phyloP scores from a whole-genome alignment of 37 sponge, comb jelly and placozoan species.

The Beroe ovata region DNA sequence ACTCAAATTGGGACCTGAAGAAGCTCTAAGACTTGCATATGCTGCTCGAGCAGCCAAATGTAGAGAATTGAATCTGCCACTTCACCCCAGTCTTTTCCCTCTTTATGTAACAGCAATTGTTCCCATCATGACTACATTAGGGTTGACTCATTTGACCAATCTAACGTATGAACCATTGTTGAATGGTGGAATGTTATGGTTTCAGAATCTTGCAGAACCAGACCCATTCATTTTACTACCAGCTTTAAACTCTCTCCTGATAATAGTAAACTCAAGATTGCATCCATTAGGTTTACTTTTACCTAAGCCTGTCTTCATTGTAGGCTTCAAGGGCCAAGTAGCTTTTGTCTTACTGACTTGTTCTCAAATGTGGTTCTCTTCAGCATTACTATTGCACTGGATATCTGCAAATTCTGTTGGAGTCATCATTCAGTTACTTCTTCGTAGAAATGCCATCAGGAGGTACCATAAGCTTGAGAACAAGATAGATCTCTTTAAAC shows the following conservation, averaged over 20 bases:
- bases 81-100: not conserved
- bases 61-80: not conserved
- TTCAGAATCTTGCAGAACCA: slow-evolving; percentile 9
- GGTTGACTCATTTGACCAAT: slow-evolving; percentile 3
- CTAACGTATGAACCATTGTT: slow-evolving; percentile 46
- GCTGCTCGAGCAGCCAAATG: not conserved
- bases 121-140: not conserved
- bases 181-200: slow-evolving; percentile 20
- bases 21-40: slow-evolving; percentile 7
- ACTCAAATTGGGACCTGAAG: slow-evolving; percentile 4
- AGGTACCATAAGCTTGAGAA: not conserved
- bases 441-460: slow-evolving; percentile 7
- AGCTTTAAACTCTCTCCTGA: slow-evolving; percentile 19
- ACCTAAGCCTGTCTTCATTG: slow-evolving; percentile 10
- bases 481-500: slow-evolving; percentile 11
- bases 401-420: slow-evolving; percentile 39
- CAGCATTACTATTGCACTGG: slow-evolving; percentile 14
- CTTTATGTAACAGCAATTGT: slow-evolving; percentile 8
- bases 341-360: not conserved
- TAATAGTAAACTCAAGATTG: not conserved
- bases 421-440: slow-evolving; percentile 21
- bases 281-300: slow-evolving; percentile 50
- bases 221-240: slow-evolving; percentile 21
- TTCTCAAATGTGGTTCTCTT: slow-evolving; percentile 15
- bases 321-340: not conserved